These are phyloP conservation scores for Pao palembangensis DNA, from an alignment of 2,113 vertebrate genomes.

Conservation along the genomic window DNA sequence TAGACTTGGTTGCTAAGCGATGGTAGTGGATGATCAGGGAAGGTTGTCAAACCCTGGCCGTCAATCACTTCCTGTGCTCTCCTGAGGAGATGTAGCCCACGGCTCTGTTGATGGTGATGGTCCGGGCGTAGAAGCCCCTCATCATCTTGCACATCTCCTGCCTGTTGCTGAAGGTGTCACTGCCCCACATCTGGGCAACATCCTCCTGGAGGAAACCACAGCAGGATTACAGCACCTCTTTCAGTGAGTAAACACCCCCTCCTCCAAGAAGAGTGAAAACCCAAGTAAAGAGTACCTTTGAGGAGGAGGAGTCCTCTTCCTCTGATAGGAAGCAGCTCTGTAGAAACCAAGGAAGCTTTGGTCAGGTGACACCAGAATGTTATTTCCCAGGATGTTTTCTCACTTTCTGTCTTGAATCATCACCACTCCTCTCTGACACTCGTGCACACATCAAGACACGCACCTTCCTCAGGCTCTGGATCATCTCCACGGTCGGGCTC, in stretches of 20 bases:
- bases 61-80: slow-evolving; percentile 51
- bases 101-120: slow-evolving; percentile 79
- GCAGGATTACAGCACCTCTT: background rate
- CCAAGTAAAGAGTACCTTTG: slow-evolving; percentile 45
- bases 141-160: slow-evolving; percentile 75
- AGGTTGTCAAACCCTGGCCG: slow-evolving; percentile 8
- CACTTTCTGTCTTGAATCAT: slow-evolving; percentile 9
- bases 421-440: background rate
- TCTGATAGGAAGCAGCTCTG: slow-evolving; percentile 46
- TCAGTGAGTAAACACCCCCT: background rate
- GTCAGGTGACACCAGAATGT: slow-evolving; percentile 26
- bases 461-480: slow-evolving; percentile 50
- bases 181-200: background rate
- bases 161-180: slow-evolving; percentile 47
- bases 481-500: slow-evolving; percentile 5
- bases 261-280: background rate
- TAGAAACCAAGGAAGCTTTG: slow-evolving; percentile 36
- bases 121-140: slow-evolving; percentile 75
- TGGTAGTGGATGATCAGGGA: slow-evolving; percentile 29
- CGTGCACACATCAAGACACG: slow-evolving; percentile 5
- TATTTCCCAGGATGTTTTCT: slow-evolving; percentile 37
- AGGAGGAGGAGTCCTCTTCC: background rate
- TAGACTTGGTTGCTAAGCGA: slow-evolving; percentile 13
- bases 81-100: slow-evolving; percentile 74
- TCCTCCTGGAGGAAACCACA: slow-evolving; percentile 7